Percentiles rank a stretch among this genome's conserved stretches.
phyloP scores from a whole-genome alignment of 2,113 vertebrate genomes.

The Oreocharis arfaki region DNA sequence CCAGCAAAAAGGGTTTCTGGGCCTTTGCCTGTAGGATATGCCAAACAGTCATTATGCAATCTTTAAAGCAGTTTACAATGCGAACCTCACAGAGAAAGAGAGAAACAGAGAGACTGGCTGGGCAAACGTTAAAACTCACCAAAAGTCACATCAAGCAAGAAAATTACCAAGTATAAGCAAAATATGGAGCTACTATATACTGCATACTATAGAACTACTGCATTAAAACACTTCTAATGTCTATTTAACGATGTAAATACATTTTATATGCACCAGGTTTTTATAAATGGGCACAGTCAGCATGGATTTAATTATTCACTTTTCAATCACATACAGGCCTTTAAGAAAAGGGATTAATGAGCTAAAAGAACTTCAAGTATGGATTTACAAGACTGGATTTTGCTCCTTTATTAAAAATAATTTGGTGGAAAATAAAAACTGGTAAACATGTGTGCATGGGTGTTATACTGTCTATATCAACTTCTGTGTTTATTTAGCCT shows the following conservation, averaged over 20 bases:
- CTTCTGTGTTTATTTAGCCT: neutral
- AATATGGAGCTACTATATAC: slow-evolving; percentile 9
- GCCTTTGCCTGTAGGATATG: slow-evolving; percentile 98
- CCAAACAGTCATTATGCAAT: slow-evolving; percentile 89
- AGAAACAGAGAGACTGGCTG: slow-evolving; percentile 62
- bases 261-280: slow-evolving; percentile 32
- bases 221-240: neutral
- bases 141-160: slow-evolving; percentile 62
- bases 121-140: slow-evolving; percentile 62
- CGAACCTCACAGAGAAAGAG: slow-evolving; percentile 75
- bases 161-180: slow-evolving; percentile 54
- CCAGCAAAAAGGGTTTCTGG: slow-evolving; percentile 98
- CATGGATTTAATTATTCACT: neutral
- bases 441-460: neutral
- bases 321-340: neutral
- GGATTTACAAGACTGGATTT: neutral
- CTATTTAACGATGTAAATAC: neutral
- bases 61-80: slow-evolving; percentile 66
- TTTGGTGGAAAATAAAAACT: neutral
- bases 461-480: neutral
- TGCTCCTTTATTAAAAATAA: neutral
- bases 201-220: neutral
- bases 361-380: neutral
- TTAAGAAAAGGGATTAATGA: neutral
- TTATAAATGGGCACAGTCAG: slow-evolving; percentile 82